Base-by-base conservation (phyloP, 2,113 vertebrate species). In the Puma concolor region DNA sequence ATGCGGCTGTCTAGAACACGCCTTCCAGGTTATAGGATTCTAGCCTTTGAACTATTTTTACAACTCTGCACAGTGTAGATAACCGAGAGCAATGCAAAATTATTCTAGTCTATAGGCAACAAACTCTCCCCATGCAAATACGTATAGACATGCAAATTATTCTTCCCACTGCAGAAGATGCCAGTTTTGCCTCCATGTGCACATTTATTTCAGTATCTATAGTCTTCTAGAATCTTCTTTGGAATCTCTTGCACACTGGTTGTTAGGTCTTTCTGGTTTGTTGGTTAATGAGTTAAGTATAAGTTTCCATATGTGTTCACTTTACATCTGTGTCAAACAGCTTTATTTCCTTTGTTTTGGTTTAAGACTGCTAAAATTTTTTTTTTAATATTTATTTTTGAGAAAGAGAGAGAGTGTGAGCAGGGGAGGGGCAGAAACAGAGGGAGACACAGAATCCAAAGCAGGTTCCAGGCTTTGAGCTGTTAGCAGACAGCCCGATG, bases 201-300 rank as follows among this genome's bases (percentile, higher is more conserved):
- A 67, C 79, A 60, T 79, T 83, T 60, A 87, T 54, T 72, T 89
- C 64, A 76, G 27, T 36, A 89, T 50, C 64, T 50, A 31, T 2
- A 41, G 21, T 60, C 38, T 92, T 89, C 57, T 54, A 88, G 89
- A 97, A 64, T 88, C 23, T 71, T 92, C 72, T 57, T 36, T 89
- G 79, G 44, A 31, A 81, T 96, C 64, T 84, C 64, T 85, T 92
- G 44, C 16, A 64, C 77, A 83, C 41, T 72, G 52, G 44, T 10
- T 77, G 1, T 94, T 64, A 54, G 38, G 54, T 69, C 54, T 96
- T 67, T 48, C 69, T 64, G 38, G 33, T 76, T 87, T 14, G 7
- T 79, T 52, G 64, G 60, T 52, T 67, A 66, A 38, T 17, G 64
- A 88, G 25, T 67, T 48, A 36, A 54, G 38, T 41, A 44, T 64